Conservation (phyloP, 2,113 vertebrate species). For the Enhydra lutris region DNA sequence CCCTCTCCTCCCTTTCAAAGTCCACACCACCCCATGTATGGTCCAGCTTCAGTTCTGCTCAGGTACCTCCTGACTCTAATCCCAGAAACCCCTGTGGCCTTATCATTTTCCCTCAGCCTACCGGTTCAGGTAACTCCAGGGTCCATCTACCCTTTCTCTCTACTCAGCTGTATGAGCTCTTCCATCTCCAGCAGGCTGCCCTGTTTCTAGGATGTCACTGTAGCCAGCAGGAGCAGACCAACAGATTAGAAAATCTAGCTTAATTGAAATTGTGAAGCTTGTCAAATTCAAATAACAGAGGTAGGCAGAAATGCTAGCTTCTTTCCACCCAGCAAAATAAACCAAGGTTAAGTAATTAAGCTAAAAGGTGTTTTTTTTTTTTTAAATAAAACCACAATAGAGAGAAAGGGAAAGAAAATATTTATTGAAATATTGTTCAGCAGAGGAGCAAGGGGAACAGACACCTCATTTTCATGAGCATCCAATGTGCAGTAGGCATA, state of each 20-base stretch:
- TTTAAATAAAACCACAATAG: conserved; percentile 46
- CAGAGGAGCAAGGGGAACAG: conserved; percentile 71
- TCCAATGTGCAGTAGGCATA: conserved; percentile 76
- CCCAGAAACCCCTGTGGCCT: accelerated
- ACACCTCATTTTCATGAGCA: conserved; percentile 74
- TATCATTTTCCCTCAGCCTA: accelerated
- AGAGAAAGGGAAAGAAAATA: conserved; percentile 66
- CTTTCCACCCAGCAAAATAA: conserved; percentile 30
- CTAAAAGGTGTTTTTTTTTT: conserved; percentile 54
- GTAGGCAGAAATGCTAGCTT: neutral
- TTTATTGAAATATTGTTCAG: conserved; percentile 75
- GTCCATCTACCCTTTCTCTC: neutral
- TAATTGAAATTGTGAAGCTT: conserved; percentile 41
- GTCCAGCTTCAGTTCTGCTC: neutral
- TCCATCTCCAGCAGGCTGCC: accelerated
- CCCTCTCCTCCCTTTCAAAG: neutral
- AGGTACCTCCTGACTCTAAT: too few species aligned
- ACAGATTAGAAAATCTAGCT: conserved; percentile 35
- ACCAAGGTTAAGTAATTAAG: conserved; percentile 47
- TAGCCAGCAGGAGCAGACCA: neutral
- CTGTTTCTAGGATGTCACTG: neutral
- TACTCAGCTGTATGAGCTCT: neutral
- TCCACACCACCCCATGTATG: accelerated
- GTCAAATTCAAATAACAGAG: conserved; percentile 33
- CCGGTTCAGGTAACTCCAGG: neutral